phyloP scores from a whole-genome alignment of 2,797 vertebrate genomes.

The Pelodytes ibericus region DNA sequence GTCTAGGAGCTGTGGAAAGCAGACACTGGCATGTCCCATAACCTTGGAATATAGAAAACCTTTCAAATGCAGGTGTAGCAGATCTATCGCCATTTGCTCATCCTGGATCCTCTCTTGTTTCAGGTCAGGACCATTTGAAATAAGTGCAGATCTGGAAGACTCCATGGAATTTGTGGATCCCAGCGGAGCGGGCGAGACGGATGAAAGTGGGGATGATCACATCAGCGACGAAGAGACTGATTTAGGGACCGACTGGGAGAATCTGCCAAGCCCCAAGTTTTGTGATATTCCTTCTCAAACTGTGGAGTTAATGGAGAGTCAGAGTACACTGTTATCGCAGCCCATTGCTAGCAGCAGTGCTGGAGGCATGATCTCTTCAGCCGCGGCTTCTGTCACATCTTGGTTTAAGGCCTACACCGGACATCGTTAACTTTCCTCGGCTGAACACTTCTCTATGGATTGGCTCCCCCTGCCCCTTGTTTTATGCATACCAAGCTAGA shows the following conservation, averaged over 20 bases:
- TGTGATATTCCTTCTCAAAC: conserved; percentile 96
- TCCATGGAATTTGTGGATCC: conserved; percentile 97
- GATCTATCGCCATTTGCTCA: too few species aligned
- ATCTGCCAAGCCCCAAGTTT: conserved; percentile 93
- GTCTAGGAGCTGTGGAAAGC: too few species aligned
- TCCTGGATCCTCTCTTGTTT: too few species aligned
- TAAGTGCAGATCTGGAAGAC: conserved; percentile 90
- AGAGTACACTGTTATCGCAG: conserved; percentile 84
- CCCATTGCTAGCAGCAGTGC: conserved; percentile 80
- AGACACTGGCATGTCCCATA: too few species aligned
- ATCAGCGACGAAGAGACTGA: conserved; percentile 93
- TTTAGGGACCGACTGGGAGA: conserved; percentile 97
- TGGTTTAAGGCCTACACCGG: conserved; percentile 94
- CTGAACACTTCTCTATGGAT: too few species aligned
- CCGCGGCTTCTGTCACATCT: conserved; percentile 92
- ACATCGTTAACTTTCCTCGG: conserved; percentile 85
- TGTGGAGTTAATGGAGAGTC: conserved; percentile 90
- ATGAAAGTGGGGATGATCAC: conserved; percentile 89
- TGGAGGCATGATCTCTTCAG: conserved; percentile 95
- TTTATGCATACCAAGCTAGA: conserved; percentile 8
- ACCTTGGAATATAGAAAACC: too few species aligned
- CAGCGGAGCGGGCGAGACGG: conserved; percentile 78
- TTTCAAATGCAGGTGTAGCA: too few species aligned
- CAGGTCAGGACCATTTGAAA: conserved; percentile 94
- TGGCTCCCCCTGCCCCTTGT: too few species aligned